Conservation (phyloP, 1,140 invertebrate species). For the Antheraea mylitta region DNA sequence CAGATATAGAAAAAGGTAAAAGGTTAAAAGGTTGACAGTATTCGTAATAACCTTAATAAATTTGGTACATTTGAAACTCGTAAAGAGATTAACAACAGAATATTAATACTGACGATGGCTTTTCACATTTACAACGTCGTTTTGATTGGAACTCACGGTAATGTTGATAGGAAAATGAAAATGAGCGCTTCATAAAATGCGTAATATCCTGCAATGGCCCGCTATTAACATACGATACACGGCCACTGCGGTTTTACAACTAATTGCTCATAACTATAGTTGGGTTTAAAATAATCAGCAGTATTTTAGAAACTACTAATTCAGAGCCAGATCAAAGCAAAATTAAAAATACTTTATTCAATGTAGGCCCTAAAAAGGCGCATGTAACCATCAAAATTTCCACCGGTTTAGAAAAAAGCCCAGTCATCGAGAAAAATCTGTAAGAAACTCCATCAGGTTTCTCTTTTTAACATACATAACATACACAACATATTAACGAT, state of each 20-base stretch:
- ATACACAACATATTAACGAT: no score
- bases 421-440: no score
- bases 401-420: no score
- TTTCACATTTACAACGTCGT: constrained; percentile 2
- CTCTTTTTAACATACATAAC: no score
- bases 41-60: neutral
- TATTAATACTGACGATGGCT: neutral
- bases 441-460: no score
- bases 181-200: constrained; percentile 23
- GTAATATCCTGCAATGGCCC: constrained; percentile 26
- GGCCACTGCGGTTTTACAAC: neutral
- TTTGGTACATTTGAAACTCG: neutral
- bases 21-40: no score
- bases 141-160: constrained; percentile 15
- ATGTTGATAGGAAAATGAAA: constrained; percentile 24
- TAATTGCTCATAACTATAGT: neutral
- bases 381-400: no score
- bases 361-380: no score
- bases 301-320: no score
- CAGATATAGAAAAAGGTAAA: no score
- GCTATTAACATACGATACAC: constrained; percentile 25
- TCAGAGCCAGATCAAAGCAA: no score
- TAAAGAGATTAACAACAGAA: neutral
- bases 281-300: neutral
- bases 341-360: no score